Base-by-base conservation (phyloP, 2,888 invertebrate species). In the Lordiphosa andalusiaca region DNA sequence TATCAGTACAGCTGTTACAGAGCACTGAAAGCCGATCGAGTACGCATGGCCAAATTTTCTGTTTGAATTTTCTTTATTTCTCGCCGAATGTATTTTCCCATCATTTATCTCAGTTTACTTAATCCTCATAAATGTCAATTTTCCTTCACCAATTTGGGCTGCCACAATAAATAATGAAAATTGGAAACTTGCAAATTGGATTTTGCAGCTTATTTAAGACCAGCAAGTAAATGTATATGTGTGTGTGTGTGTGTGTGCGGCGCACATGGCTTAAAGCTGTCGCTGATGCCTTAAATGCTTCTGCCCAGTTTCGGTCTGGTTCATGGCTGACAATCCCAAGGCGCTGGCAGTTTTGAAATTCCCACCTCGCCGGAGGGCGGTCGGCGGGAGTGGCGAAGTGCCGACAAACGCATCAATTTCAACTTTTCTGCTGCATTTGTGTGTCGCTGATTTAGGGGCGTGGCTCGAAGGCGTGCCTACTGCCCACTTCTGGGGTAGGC, bases 91-190 rank as follows among this genome's bases (percentile, higher is more conserved):
- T 23, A 6, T 6, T 23, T 42, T 42, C 30, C 10, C 30, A 19
- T 40, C 21, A 25, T 13, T 16, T 41, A 12, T 7, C 13, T 4
- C 6, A 16, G n/a, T 16, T 21, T 6, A 40, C 21, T 16, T 16
- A 33, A 33, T 44, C 6, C 30, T 10, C 30, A 30, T 30, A 30
- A 30, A 30, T 30, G 16, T 12, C 44, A 44, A 33, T 33, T 44
- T 30, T 44, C 13, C 30, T 44, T 33, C 16, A 30, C 13, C 42
- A 38, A 39, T 46, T 38, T 38, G 30, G 41, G 48, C 12, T 21
- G 21, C 35, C 38, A 73, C 63, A 71, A 67, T 62, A 58, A 67
- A 62, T 53, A 66, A 70, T 73, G 66, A 35, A 70, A 73, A 71
- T 69, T 58, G 66, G 48, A 66, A 51, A 46, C 55, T 51, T 58